phyloP scores from a whole-genome alignment of 35 echinoderm and acorn worm genomes.

The Stichopus chloronotus region DNA sequence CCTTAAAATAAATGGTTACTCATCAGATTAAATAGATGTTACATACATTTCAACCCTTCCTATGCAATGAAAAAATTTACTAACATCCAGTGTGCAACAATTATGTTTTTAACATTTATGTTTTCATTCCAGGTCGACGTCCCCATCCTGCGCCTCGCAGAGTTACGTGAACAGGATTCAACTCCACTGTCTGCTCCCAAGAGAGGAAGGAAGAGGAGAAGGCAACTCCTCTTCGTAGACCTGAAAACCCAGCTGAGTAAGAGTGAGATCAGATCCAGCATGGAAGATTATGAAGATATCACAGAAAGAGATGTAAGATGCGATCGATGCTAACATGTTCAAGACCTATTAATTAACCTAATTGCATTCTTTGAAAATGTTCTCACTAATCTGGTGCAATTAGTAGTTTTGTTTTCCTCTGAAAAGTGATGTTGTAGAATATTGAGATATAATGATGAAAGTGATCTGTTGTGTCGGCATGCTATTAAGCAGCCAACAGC shows the following conservation, averaged over 20 bases:
- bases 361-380: too few species aligned
- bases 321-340: neutral
- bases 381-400: too few species aligned
- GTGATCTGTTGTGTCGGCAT: too few species aligned
- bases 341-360: neutral
- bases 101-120: too few species aligned
- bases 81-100: too few species aligned
- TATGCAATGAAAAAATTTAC: too few species aligned
- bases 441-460: neutral
- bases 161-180: neutral
- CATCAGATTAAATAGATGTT: too few species aligned
- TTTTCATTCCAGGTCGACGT: neutral
- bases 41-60: too few species aligned
- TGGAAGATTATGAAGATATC: slow-evolving; percentile 43
- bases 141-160: slow-evolving; percentile 46
- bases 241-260: slow-evolving; percentile 52
- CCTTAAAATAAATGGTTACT: too few species aligned
- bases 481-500: too few species aligned
- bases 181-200: neutral
- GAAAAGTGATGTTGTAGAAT: neutral
- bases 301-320: slow-evolving; percentile 40
- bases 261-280: slow-evolving; percentile 23
- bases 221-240: slow-evolving; percentile 49
- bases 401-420: too few species aligned
- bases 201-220: slow-evolving; percentile 19